phyloP scores from a whole-genome alignment of 2,797 vertebrate species.

The Xiphophorus birchmanni region DNA sequence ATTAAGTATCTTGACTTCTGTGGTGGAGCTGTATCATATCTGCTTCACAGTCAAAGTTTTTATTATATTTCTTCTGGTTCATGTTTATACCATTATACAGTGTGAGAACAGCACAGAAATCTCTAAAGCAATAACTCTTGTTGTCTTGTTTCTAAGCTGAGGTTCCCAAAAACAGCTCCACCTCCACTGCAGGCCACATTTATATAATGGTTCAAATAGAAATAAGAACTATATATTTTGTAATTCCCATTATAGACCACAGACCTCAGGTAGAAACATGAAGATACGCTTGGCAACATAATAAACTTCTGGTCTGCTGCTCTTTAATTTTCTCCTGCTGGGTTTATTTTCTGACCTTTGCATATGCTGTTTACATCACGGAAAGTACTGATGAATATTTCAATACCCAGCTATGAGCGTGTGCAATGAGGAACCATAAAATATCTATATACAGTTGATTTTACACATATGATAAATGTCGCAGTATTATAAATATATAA shows the following conservation, averaged over 20 bases:
- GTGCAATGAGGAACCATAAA: neutral
- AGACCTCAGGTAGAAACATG: neutral
- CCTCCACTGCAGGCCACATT: conserved; percentile 25
- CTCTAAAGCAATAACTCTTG: conserved; percentile 5
- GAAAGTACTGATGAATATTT: neutral
- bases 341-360: neutral
- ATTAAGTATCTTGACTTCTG: neutral
- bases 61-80: neutral
- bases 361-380: neutral
- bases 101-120: neutral
- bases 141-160: neutral
- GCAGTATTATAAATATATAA: neutral
- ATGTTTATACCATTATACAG: conserved; percentile 1
- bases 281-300: neutral
- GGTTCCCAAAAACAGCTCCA: conserved; percentile 32
- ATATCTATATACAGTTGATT: neutral
- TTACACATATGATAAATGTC: neutral
- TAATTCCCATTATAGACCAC: neutral
- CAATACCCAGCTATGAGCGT: neutral
- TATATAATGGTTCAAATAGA: conserved; percentile 10
- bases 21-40: neutral
- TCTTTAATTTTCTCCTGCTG: neutral
- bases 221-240: neutral
- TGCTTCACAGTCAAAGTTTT: neutral
- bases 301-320: neutral